Evolutionary conservation across 2,797 vertebrate species (phyloP).

Genomic region (Tokudaia tokunoshimensis): DNA sequence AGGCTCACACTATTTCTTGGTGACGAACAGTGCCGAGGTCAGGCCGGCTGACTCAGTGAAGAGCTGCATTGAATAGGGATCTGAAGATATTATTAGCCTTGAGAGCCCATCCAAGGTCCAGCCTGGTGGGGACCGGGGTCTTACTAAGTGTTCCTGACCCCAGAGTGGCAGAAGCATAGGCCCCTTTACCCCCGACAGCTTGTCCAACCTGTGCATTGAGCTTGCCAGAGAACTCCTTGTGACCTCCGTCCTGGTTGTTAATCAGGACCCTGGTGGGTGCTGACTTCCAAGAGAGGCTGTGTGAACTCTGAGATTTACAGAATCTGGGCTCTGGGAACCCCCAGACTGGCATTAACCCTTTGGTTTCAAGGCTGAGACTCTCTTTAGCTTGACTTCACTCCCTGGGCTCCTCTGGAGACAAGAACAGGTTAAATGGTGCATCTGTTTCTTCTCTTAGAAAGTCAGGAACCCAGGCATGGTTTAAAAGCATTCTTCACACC

Average conservation of each 20-base stretch:
- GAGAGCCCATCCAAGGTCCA: not conserved
- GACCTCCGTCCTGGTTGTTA: not conserved
- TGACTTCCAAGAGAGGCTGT: not conserved
- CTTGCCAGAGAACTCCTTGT: not conserved
- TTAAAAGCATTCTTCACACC: slow-evolving; percentile 81
- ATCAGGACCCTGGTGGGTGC: slow-evolving; percentile 47
- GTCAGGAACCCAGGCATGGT: slow-evolving; percentile 59
- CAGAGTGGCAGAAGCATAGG: slow-evolving; percentile 45
- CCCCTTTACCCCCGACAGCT: not conserved
- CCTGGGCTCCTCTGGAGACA: not conserved
- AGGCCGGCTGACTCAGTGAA: not conserved
- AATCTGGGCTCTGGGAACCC: not conserved
- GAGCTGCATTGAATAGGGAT: not conserved
- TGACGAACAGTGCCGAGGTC: rapidly evolving
- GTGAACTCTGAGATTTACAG: not conserved
- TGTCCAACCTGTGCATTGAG: not conserved
- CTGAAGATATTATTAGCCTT: not conserved
- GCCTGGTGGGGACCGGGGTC: not conserved
- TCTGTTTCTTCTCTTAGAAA: slow-evolving; percentile 78
- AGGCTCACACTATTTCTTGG: not conserved
- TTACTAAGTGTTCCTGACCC: not conserved
- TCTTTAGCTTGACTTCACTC: not conserved
- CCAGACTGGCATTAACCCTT: slow-evolving; percentile 50
- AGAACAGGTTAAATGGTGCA: slow-evolving; percentile 65
- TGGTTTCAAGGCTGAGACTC: not conserved